Conservation (phyloP, 2,113 vertebrate genomes). For the Pseudois nayaur region DNA sequence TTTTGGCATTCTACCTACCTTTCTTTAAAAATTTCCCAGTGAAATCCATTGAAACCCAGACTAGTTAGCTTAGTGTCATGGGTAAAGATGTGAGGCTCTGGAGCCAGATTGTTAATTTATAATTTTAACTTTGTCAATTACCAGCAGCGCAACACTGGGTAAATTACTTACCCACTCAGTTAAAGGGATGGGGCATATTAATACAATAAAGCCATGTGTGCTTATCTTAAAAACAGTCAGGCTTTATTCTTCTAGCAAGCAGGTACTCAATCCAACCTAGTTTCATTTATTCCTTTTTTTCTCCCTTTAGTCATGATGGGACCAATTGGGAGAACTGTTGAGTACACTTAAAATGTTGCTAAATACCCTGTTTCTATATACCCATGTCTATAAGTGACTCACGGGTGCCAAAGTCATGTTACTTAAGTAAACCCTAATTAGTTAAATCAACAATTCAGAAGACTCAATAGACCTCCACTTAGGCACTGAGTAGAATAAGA, state of each 20-base stretch:
- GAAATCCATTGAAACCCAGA: background rate
- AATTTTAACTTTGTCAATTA: background rate
- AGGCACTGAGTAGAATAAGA: background rate
- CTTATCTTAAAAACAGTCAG: background rate
- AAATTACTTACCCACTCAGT: background rate
- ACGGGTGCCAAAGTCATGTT: background rate
- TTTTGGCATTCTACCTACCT: background rate
- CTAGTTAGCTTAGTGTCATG: background rate
- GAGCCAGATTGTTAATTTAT: background rate
- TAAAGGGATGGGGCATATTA: background rate
- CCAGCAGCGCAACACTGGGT: background rate
- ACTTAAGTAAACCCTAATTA: constrained; percentile 37
- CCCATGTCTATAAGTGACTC: background rate
- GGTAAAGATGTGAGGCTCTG: background rate
- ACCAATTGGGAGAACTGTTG: background rate
- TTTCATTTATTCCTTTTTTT: background rate
- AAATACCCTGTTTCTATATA: background rate
- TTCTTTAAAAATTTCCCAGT: background rate
- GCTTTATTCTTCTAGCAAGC: background rate
- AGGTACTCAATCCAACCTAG: background rate
- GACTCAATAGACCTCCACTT: background rate
- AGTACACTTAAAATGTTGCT: background rate
- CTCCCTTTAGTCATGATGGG: background rate
- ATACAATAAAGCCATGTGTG: background rate
- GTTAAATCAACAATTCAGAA: constrained; percentile 30